Evolutionary conservation across 2,888 invertebrate species (phyloP).

Genomic region (Pristionchus exspectatus): DNA sequence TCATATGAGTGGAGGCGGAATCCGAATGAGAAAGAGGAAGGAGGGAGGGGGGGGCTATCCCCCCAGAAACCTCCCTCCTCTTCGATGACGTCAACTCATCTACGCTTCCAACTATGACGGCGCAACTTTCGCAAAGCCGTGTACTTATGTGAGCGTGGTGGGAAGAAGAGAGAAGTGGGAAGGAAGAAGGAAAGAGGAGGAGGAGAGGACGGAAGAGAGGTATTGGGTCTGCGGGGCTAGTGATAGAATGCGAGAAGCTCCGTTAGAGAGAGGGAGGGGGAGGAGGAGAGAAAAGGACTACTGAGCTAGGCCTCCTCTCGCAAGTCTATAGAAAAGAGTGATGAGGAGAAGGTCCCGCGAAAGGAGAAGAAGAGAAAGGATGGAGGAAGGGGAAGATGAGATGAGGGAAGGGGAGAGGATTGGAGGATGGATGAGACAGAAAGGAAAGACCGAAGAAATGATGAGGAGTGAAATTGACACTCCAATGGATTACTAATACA

Average conservation of each 20-base stretch:
- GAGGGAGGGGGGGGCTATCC: not conserved
- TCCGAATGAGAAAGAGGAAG: not conserved
- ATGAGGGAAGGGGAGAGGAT: not conserved
- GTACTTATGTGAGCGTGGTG: slow-evolving; percentile 1
- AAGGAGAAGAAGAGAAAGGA: slow-evolving; percentile 28
- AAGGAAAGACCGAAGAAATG: slow-evolving; percentile 7
- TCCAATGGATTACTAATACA: too few species aligned
- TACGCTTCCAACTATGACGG: not conserved
- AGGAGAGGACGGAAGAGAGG: not conserved
- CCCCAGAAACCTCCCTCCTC: not conserved
- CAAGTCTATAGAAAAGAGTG: slow-evolving; percentile 31
- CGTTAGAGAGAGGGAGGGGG: not conserved
- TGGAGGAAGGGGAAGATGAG: not conserved
- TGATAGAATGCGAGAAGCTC: not conserved
- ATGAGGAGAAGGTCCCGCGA: slow-evolving; percentile 4
- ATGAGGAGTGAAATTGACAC: slow-evolving; percentile 15
- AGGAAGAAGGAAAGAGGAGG: not conserved
- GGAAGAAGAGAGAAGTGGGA: not conserved
- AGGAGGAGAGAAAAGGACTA: too few species aligned
- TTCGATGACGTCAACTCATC: not conserved
- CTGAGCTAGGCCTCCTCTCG: not conserved
- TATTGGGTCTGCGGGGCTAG: not conserved
- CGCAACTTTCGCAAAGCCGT: not conserved
- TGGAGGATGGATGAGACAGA: slow-evolving; percentile 52
- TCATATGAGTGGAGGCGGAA: not conserved